These are phyloP conservation scores for Actenoides hombroni DNA, from an alignment of 2,113 vertebrate species.

Conservation along the genomic window DNA sequence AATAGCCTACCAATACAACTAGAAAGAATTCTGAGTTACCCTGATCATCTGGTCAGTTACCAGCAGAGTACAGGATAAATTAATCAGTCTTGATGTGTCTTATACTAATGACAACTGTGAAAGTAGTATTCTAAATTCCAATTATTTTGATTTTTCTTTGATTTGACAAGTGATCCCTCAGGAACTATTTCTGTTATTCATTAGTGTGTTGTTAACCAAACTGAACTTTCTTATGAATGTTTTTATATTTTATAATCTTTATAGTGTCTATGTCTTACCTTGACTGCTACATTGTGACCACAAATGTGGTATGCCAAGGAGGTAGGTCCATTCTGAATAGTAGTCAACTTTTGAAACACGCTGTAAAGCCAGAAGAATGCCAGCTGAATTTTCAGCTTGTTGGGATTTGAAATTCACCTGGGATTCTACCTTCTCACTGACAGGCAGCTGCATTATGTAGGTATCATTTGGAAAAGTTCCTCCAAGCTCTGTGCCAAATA, in stretches of 20 bases:
- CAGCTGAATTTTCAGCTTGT: background rate
- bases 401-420: background rate
- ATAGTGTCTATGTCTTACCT: background rate
- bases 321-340: background rate
- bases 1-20: background rate
- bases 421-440: background rate
- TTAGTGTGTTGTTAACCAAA: background rate
- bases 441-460: background rate
- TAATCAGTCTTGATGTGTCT: background rate
- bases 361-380: background rate
- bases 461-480: background rate
- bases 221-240: background rate
- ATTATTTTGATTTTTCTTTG: background rate
- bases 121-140: background rate
- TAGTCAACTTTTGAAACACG: background rate
- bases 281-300: background rate
- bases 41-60: background rate
- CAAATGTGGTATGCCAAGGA: background rate
- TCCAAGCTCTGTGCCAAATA: background rate
- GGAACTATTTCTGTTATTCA: background rate
- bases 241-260: background rate
- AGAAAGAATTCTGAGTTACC: background rate
- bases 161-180: background rate
- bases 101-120: background rate
- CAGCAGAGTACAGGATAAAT: background rate